Evolutionary conservation across 2,113 vertebrate species (phyloP).

Genomic region (Callocephalon fimbriatum): DNA sequence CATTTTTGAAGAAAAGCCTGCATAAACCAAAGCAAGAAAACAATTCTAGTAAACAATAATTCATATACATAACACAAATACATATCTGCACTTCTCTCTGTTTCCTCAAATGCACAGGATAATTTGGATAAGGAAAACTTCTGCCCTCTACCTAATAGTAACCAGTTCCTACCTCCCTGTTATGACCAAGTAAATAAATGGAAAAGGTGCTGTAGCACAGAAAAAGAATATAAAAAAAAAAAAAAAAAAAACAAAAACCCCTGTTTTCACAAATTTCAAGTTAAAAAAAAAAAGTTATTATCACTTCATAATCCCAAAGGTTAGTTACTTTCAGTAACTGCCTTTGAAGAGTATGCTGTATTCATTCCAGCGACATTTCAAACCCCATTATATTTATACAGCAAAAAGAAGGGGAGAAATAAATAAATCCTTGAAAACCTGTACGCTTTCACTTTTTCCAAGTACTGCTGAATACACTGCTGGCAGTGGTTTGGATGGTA

Average conservation of each 20-base stretch:
- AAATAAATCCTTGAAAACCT: background rate
- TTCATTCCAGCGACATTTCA: background rate
- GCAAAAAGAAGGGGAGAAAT: background rate
- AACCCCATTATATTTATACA: background rate
- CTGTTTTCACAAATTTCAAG: background rate
- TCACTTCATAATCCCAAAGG: background rate
- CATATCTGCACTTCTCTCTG: background rate
- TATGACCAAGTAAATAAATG: background rate
- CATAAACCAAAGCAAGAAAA: background rate
- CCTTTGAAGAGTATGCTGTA: background rate
- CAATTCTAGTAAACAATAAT: background rate
- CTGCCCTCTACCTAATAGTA: background rate
- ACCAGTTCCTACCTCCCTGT: background rate
- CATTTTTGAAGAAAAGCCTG: background rate
- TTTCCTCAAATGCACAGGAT: background rate
- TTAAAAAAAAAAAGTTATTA: background rate
- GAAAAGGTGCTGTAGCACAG: background rate
- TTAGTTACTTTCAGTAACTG: background rate
- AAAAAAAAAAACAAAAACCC: background rate
- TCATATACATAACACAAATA: background rate
- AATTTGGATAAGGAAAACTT: background rate
- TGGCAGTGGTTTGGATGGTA: background rate
- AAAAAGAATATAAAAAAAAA: background rate
- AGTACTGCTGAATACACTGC: background rate
- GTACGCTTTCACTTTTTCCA: background rate